Conservation (phyloP, 1,140 invertebrate species). For the Asbolus verrucosus region DNA sequence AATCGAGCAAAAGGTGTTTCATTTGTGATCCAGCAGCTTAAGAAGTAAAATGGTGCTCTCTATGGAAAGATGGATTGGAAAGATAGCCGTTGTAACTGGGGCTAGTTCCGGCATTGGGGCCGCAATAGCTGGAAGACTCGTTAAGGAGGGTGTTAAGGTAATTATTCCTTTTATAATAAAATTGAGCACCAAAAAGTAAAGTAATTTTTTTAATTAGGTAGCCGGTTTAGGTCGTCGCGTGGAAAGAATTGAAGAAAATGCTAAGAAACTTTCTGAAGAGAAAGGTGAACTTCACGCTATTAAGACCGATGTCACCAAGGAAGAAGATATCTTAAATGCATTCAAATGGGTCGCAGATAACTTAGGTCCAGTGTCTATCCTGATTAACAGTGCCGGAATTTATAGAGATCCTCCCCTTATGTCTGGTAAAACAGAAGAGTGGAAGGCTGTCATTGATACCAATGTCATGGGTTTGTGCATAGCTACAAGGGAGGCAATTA, state of each 20-base stretch:
- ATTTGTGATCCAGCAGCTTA: no score
- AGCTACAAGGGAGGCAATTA: slow-evolving; percentile 69
- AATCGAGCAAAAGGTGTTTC: no score
- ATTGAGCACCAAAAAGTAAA: not conserved
- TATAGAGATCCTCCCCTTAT: slow-evolving; percentile 50
- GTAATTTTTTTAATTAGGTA: slow-evolving; percentile 42
- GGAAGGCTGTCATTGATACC: slow-evolving; percentile 65
- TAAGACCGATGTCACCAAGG: slow-evolving; percentile 63
- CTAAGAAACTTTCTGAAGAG: slow-evolving; percentile 5
- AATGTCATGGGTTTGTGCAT: slow-evolving; percentile 70
- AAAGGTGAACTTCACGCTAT: slow-evolving; percentile 42
- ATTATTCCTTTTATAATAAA: slow-evolving; percentile 53
- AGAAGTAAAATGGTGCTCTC: slow-evolving; percentile 47
- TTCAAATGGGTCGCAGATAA: slow-evolving; percentile 72
- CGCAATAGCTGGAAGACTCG: slow-evolving; percentile 63
- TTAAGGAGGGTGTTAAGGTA: slow-evolving; percentile 68
- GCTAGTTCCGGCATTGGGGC: slow-evolving; percentile 70
- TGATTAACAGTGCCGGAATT: slow-evolving; percentile 76
- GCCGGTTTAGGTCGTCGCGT: slow-evolving; percentile 45
- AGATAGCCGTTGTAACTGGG: slow-evolving; percentile 70
- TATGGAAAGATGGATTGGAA: slow-evolving; percentile 66
- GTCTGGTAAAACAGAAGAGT: slow-evolving; percentile 49
- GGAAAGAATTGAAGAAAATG: slow-evolving; percentile 32
- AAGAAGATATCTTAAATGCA: slow-evolving; percentile 71
- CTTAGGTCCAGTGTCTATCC: slow-evolving; percentile 73